Evolutionary conservation across 2,113 vertebrate species (phyloP), one percentile per base, ranked within the genome.

Genomic region (Bambusicola thoracicus): DNA sequence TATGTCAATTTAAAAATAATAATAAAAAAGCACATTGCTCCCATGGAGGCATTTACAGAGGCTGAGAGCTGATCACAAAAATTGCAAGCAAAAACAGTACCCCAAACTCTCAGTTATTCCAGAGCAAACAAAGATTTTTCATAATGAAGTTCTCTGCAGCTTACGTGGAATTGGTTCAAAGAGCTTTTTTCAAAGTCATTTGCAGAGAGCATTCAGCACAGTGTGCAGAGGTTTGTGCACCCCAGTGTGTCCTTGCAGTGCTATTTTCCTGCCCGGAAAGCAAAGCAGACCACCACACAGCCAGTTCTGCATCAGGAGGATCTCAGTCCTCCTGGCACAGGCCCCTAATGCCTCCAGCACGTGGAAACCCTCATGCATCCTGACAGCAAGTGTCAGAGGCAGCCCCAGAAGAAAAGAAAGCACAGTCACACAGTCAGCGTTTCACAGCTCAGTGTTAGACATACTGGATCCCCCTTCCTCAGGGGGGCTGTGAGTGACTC

Each of bases 1-100:
- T 32, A 51, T 1, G 0, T 10, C 55, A 20, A 3, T 13, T 24
- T n/a, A n/a, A n/a, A n/a, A n/a, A n/a, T n/a, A n/a, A n/a, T n/a
- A n/a, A n/a, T 20, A 51, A 29, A 53, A 5, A 30, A 15, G 12
- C 13, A n/a, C 10, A 1, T 3, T 14, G 22, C 32, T 61, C 62
- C 68, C 11, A 5, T 3, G 7, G 68, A 61, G 43, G 32, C n/a
- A 15, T 66, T 87, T 55, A 65, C 24, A 15, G 34, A 51, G 67
- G 29, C 46, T 8, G 40, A 72, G 44, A 77, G 14, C 32, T 8
- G 12, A 11, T 77, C 24, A 38, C 59, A 56, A 41, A 29, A 56
- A n/a, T 5, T 10, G 6, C 70, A 44, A 77, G 59, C 20, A 72
- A 49, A 89, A 73, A 25, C 11, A 51, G 20, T 17, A 29, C n/a